Conservation (phyloP, 2,113 vertebrate genomes). For the Opisthocomus hoazin region DNA sequence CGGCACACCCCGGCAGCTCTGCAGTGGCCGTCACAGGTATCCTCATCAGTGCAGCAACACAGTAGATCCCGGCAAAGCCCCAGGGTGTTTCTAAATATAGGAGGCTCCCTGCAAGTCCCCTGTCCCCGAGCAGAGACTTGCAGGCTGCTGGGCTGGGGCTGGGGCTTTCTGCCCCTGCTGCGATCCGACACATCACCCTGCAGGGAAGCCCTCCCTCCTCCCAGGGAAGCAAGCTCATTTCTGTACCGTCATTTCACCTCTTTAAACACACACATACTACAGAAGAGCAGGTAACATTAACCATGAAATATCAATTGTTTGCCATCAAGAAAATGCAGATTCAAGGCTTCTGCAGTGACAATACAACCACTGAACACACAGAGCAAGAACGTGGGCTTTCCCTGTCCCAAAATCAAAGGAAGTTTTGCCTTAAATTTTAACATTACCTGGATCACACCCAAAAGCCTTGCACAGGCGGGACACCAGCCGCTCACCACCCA, state of each 20-base stretch:
- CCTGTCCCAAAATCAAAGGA: neutral
- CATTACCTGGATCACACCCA: neutral
- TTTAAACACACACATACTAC: neutral
- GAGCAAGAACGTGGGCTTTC: neutral
- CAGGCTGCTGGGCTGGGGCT: neutral
- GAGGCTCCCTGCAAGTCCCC: neutral
- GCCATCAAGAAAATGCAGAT: neutral
- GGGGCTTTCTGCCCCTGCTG: neutral
- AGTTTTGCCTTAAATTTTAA: neutral
- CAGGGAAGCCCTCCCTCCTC: neutral
- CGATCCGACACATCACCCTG: neutral
- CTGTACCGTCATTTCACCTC: neutral
- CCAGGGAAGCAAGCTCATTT: neutral
- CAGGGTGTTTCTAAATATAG: neutral
- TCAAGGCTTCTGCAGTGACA: neutral
- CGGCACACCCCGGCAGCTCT: neutral
- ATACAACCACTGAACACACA: neutral
- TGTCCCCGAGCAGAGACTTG: neutral
- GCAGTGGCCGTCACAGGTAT: neutral
- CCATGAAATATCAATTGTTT: neutral
- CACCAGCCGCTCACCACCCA: rapidly evolving
- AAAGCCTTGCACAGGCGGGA: neutral
- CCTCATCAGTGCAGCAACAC: neutral
- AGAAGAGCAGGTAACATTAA: neutral
- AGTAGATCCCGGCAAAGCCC: neutral